Percentiles rank a stretch among this genome's conserved stretches.
These are phyloP conservation scores for Lumbricus terrestris DNA, from an alignment of 2,888 invertebrate species.

Conservation along the genomic window DNA sequence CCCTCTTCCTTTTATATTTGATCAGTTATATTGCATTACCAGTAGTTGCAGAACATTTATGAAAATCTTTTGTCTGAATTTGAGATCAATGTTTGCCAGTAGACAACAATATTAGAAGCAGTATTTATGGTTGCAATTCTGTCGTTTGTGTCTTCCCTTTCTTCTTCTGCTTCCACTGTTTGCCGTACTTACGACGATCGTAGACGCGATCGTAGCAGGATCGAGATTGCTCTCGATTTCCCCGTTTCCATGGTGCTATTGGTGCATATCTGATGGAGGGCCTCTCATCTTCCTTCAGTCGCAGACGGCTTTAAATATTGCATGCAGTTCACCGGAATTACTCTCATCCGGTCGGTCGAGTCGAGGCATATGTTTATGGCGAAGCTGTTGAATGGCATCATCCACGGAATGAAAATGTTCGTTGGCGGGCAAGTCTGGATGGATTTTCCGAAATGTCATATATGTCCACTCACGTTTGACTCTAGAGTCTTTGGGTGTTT, in stretches of 20 bases:
- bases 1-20: neutral
- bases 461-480: neutral
- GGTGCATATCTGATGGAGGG: neutral
- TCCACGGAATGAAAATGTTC: neutral
- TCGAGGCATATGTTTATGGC: neutral
- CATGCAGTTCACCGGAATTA: neutral
- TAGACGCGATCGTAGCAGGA: neutral
- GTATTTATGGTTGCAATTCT: neutral
- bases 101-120: neutral
- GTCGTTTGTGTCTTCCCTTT: neutral
- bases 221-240: neutral
- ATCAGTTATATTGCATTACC: neutral
- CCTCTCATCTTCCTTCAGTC: neutral
- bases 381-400: neutral
- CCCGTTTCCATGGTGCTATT: slow-evolving; percentile 3
- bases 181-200: neutral
- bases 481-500: neutral
- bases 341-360: neutral
- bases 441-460: neutral
- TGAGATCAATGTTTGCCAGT: neutral
- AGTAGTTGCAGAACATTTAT: neutral
- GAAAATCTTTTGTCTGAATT: neutral
- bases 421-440: neutral
- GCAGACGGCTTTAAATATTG: neutral
- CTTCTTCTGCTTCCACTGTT: neutral